Conservation (phyloP, 2,113 vertebrate genomes). For the Archilochus colubris region DNA sequence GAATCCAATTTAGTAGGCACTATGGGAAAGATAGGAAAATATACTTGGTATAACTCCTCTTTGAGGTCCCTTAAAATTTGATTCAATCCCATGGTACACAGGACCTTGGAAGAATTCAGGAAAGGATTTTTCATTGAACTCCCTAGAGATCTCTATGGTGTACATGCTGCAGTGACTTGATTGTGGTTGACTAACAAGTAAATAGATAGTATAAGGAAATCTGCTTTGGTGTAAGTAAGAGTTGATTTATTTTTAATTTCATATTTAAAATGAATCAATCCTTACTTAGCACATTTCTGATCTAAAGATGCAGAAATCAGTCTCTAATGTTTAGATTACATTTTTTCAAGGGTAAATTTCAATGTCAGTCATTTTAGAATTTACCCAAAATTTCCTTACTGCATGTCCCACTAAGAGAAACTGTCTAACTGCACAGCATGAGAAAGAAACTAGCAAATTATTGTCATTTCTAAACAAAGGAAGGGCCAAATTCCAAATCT, state of each 20-base stretch:
- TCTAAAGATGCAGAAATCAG: not conserved
- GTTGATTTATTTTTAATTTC: not conserved
- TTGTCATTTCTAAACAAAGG: not conserved
- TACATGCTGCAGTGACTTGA: not conserved
- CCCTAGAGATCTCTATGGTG: too few relatives aligned
- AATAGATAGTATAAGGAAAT: not conserved
- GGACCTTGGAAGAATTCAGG: too few relatives aligned
- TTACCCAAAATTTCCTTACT: not conserved
- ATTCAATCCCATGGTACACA: too few relatives aligned
- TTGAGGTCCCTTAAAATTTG: too few relatives aligned
- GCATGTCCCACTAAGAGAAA: not conserved
- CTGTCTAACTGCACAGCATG: not conserved
- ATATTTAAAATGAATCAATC: not conserved
- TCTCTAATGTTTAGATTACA: not conserved
- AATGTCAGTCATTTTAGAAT: not conserved
- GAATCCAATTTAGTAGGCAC: too few relatives aligned
- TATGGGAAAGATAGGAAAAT: too few relatives aligned
- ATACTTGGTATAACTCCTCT: too few relatives aligned
- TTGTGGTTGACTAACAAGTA: not conserved
- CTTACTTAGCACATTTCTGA: not conserved
- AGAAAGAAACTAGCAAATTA: not conserved
- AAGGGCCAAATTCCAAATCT: not conserved
- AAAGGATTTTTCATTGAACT: too few relatives aligned
- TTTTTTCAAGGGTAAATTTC: not conserved
- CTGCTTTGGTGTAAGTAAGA: not conserved